A percentile compares a stretch with the other conserved stretches of the same genome.
phyloP scores from a whole-genome alignment of 2,797 vertebrate species.

The Silurus lanzhouensis region DNA sequence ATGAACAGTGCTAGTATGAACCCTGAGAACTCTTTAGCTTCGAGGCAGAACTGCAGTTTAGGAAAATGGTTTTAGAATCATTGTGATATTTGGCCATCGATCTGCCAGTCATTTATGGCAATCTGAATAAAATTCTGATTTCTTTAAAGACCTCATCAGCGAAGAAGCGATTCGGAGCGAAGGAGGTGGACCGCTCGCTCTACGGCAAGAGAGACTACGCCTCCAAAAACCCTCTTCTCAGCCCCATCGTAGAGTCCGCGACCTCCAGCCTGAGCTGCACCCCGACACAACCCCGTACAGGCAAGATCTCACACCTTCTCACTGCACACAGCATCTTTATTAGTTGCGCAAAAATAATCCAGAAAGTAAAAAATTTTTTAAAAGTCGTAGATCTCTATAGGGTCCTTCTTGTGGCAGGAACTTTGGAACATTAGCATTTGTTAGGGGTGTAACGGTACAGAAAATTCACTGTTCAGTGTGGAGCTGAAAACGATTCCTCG shows the following conservation, averaged over 20 bases:
- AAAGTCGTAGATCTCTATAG: background rate
- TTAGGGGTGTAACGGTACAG: too few species aligned
- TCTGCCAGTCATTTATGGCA: slow-evolving; percentile 5
- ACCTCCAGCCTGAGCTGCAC: slow-evolving; percentile 47
- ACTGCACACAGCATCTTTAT: background rate
- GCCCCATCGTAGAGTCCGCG: slow-evolving; percentile 72
- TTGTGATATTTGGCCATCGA: too few species aligned
- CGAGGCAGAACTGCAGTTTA: background rate
- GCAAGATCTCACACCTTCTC: slow-evolving; percentile 44
- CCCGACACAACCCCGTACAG: background rate
- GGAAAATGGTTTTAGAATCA: background rate
- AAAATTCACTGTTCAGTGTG: too few species aligned
- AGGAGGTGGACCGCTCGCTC: slow-evolving; percentile 71
- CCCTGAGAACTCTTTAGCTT: background rate
- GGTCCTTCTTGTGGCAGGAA: background rate
- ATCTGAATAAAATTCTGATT: background rate
- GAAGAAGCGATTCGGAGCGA: slow-evolving; percentile 64
- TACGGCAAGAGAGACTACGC: slow-evolving; percentile 73
- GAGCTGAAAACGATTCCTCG: too few species aligned
- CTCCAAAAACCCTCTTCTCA: slow-evolving; percentile 75
- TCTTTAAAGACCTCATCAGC: slow-evolving; percentile 33
- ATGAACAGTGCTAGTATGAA: background rate
- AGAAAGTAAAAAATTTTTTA: background rate
- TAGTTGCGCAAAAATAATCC: background rate
- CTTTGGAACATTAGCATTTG: background rate